Conservation (phyloP, 2,113 vertebrate species). For the Semnopithecus entellus region DNA sequence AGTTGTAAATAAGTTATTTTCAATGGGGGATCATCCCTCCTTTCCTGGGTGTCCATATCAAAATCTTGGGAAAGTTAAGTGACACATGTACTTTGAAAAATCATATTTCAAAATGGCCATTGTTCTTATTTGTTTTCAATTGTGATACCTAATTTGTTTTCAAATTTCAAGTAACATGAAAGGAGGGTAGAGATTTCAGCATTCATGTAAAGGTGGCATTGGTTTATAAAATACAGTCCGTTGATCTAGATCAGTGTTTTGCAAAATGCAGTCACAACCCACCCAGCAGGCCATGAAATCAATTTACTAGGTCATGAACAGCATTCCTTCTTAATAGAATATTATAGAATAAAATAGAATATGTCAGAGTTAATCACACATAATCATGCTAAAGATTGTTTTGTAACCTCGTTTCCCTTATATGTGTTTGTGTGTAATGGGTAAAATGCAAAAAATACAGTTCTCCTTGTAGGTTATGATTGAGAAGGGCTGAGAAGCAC, state of each 20-base stretch:
- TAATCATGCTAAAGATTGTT: background rate
- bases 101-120: background rate
- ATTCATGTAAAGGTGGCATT: background rate
- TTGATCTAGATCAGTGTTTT: background rate
- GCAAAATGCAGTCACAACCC: background rate
- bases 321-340: background rate
- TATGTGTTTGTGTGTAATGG: background rate
- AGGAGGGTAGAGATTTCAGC: background rate
- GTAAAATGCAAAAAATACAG: background rate
- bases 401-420: background rate
- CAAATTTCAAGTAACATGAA: constrained; percentile 9
- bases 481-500: background rate
- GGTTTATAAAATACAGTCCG: background rate
- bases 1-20: background rate
- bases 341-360: background rate
- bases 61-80: background rate
- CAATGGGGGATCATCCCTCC: background rate
- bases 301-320: background rate
- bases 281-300: background rate
- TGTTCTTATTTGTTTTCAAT: background rate
- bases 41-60: background rate
- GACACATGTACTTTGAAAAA: background rate
- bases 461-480: background rate
- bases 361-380: background rate
- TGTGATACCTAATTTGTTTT: constrained; percentile 4